Evolutionary conservation across 2,888 invertebrate species (phyloP), one percentile per base, ranked within the genome.

Genomic region (Drosophila koepferae): DNA sequence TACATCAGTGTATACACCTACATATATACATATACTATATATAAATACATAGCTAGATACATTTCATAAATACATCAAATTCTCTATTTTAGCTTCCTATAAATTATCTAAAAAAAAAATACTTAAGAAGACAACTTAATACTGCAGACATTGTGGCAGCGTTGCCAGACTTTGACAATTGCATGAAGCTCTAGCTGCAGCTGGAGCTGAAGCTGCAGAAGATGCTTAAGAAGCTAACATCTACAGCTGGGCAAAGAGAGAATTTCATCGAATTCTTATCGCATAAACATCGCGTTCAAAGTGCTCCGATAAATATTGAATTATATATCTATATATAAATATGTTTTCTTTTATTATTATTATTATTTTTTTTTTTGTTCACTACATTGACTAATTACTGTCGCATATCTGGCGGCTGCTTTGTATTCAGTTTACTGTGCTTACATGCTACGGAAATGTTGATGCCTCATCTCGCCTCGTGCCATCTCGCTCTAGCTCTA

Each of bases 391-490:
- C 81, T 80, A 80, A 62, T 38, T 64, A 63, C 40, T 44, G 44
- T 20, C 49, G 64, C 68, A 54, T 43, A 14, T 41, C 55, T 49
- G 31, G n/a, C n/a, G 46, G 55, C 31, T 59, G 76, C 62, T 53
- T 53, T 49, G 48, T 40, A 38, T 60, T 74, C 74, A 74, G 60
- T 70, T 78, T 40, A 64, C 38, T 74, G 56, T 61, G 63, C 75
- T 86, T 83, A 83, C 62, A 28, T 20, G 43, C 86, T 83, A 83
- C 70, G 81, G 81, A 84, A 86, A 86, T 83, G 74, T 53, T 36
- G 18, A n/a, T 34, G 34, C 14, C 34, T 34, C 34, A 16, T 0
- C 38, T 40, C 38, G 16, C 2, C 51, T 12, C 34, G 8, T 10
- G 1, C 14, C 23, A n/a, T 49, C 48, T 49, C 31, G 31, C 31